Conservation (phyloP, 1,140 invertebrate species). For the Sinonovacula constricta region DNA sequence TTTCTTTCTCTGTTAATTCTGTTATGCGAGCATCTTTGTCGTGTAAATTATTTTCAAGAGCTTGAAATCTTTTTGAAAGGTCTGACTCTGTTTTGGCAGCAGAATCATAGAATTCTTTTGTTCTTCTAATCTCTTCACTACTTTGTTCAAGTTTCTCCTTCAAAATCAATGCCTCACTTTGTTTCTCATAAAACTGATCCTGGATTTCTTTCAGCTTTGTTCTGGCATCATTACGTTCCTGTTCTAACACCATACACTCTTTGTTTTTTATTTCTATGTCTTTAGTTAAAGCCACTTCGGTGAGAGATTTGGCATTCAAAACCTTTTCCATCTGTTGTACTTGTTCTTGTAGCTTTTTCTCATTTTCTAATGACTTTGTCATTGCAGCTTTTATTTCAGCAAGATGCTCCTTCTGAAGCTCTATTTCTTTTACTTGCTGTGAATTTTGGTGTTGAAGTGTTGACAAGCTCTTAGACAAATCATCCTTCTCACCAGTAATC, state of each 20-base stretch:
- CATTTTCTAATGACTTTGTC: conserved; percentile 27
- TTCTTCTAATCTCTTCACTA: conserved; percentile 38
- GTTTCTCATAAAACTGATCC: conserved; percentile 46
- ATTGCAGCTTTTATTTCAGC: conserved; percentile 1
- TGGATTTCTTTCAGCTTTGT: conserved; percentile 20
- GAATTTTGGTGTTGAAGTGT: conserved; percentile 2
- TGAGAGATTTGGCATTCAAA: conserved; percentile 8
- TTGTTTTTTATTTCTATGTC: conserved; percentile 16
- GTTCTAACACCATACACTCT: conserved; percentile 5
- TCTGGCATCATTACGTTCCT: conserved; percentile 9
- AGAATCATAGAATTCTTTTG: conserved; percentile 38
- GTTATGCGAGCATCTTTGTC: conserved; percentile 32
- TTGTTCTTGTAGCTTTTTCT: conserved; percentile 26
- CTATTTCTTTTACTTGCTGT: conserved; percentile 15
- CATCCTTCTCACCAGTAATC: conserved; percentile 19
- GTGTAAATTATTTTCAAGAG: conserved; percentile 39
- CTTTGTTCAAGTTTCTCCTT: conserved; percentile 38
- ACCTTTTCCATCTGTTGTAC: conserved; percentile 33
- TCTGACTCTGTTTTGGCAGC: conserved; percentile 45
- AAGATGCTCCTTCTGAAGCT: conserved; percentile 24
- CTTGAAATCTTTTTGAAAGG: conserved; percentile 26
- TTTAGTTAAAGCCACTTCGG: conserved; percentile 12
- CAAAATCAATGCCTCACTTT: conserved; percentile 36
- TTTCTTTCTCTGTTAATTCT: conserved; percentile 27
- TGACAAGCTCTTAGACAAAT: conserved; percentile 1